Conservation (phyloP, 2,113 vertebrate species). For the Eulemur rufifrons region DNA sequence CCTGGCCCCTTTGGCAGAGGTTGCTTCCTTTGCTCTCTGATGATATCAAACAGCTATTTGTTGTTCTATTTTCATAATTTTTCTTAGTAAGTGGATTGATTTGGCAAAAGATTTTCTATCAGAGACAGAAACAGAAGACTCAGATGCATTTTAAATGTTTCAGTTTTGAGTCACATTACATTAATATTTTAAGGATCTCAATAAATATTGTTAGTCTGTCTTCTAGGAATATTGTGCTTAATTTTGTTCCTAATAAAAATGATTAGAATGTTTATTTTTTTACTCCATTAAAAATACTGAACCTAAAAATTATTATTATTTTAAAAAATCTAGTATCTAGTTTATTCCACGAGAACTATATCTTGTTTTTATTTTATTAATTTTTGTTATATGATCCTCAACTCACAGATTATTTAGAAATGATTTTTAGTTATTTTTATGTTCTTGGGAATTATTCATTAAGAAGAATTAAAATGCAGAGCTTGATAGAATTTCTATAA, state of each 20-base stretch:
- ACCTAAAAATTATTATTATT: neutral
- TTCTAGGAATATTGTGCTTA: neutral
- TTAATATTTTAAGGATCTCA: neutral
- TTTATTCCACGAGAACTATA: neutral
- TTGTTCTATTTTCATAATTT: neutral
- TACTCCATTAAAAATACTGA: neutral
- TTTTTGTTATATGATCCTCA: neutral
- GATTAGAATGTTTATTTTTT: neutral
- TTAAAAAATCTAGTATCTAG: neutral
- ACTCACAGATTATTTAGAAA: neutral
- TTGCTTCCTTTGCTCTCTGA: neutral
- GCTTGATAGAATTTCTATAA: neutral
- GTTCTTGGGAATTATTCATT: neutral
- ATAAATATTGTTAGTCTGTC: neutral
- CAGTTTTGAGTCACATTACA: neutral
- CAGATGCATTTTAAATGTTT: neutral
- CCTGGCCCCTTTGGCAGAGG: too few relatives aligned
- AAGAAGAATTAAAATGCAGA: neutral
- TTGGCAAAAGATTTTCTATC: neutral
- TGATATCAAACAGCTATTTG: neutral
- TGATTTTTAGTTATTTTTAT: neutral
- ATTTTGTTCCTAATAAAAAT: neutral
- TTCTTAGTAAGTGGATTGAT: neutral
- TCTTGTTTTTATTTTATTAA: neutral
- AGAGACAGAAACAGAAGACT: neutral